Percentiles rank a stretch among this genome's conserved stretches.
These are phyloP conservation scores for Parthenolecanium corni DNA, from an alignment of 2,888 invertebrate genomes.

Conservation along the genomic window DNA sequence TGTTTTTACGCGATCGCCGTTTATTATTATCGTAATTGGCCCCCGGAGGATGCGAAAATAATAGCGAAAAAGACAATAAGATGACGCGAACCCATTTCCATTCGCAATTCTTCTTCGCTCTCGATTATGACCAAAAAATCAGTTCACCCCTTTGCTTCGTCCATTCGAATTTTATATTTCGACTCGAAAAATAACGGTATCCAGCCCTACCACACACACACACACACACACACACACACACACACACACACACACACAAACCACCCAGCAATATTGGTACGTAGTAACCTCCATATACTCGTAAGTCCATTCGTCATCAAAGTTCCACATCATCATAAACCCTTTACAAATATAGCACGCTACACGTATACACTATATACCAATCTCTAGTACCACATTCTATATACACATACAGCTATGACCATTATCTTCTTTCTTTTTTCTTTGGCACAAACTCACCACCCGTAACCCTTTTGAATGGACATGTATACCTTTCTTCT, in stretches of 20 bases:
- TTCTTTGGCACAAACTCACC: background rate
- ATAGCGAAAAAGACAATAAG: background rate
- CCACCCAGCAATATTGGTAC: background rate
- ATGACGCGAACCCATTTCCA: constrained; percentile 9
- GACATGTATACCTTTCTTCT: background rate
- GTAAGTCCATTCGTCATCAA: constrained; percentile 8
- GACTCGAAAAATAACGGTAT: no score
- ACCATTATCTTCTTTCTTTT: background rate
- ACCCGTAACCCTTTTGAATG: background rate
- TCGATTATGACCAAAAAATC: constrained; percentile 3
- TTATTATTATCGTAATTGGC: constrained; percentile 11
- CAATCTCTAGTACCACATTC: no score
- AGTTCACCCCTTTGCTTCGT: background rate
- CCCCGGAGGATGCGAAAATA: background rate
- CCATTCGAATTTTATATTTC: background rate
- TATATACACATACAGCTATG: background rate
- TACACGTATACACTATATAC: background rate
- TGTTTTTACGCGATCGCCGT: background rate
- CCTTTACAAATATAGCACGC: background rate
- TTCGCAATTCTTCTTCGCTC: constrained; percentile 4
- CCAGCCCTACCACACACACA: no score
- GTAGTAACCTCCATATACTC: background rate
- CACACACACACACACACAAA: background rate
- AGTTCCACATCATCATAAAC: no score
- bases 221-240: background rate